Evolutionary conservation across 2,888 invertebrate species (phyloP).

Genomic region (Zaprionus bogoriensis): DNA sequence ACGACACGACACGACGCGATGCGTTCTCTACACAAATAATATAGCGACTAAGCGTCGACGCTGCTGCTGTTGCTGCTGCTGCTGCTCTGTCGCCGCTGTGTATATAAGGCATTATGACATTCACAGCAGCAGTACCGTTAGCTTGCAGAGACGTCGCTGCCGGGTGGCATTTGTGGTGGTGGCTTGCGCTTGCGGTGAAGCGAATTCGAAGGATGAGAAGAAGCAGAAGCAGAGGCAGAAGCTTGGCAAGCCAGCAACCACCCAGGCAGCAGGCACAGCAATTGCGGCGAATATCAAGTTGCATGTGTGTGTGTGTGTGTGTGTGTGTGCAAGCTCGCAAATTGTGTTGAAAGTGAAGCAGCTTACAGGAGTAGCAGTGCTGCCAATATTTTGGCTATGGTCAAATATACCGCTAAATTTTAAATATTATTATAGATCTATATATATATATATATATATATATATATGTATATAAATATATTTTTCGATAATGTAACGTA

Average conservation of each 20-base stretch:
- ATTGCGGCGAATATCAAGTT: not conserved
- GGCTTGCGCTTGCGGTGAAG: slow-evolving; percentile 18
- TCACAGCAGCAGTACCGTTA: slow-evolving; percentile 39
- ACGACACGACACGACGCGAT: slow-evolving; percentile 22
- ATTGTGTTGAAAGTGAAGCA: not conserved
- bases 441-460: not conserved
- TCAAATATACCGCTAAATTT: too few species aligned
- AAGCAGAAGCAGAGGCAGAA: too few species aligned
- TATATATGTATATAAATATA: too few species aligned
- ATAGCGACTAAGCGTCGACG: slow-evolving; percentile 28
- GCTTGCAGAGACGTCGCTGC: slow-evolving; percentile 28
- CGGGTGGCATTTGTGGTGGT: slow-evolving; percentile 22
- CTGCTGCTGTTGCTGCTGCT: slow-evolving; percentile 5
- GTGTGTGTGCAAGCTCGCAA: not conserved
- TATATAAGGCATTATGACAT: slow-evolving; percentile 31
- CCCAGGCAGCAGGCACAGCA: slow-evolving; percentile 5
- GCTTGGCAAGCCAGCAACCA: slow-evolving; percentile 48
- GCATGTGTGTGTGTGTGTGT: too few species aligned
- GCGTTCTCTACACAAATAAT: slow-evolving; percentile 35
- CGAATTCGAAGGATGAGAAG: not conserved
- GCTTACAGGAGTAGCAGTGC: too few species aligned
- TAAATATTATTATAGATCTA: slow-evolving; percentile 7
- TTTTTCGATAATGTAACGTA: too few species aligned
- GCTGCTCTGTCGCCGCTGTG: slow-evolving; percentile 15
- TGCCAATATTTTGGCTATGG: too few species aligned